Evolutionary conservation across 2,113 vertebrate species (phyloP).

Genomic region (Mormyrus lacerda): DNA sequence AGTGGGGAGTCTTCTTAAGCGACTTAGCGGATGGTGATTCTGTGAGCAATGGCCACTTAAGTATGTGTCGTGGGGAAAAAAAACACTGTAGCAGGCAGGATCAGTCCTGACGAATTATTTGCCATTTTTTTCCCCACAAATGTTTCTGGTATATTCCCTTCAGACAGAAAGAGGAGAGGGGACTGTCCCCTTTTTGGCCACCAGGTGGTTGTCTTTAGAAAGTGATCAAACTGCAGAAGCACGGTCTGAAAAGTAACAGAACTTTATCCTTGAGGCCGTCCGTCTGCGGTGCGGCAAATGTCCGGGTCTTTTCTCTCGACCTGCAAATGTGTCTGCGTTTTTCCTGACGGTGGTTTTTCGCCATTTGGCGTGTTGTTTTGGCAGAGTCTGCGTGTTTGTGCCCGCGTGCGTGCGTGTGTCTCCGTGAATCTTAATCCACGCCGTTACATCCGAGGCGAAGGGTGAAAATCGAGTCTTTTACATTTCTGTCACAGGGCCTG

Average conservation of each 20-base stretch:
- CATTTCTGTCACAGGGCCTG: conserved; percentile 1
- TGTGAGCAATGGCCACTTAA: neutral
- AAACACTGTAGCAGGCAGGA: neutral
- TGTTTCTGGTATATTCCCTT: conserved; percentile 34
- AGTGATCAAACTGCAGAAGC: conserved; percentile 34
- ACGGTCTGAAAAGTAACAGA: conserved; percentile 30
- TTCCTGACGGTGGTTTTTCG: conserved; percentile 21
- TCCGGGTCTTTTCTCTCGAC: conserved; percentile 26
- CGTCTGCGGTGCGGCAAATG: conserved; percentile 8
- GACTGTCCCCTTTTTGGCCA: conserved; percentile 48
- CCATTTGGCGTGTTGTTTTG: conserved; percentile 20
- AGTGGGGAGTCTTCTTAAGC: conserved; percentile 36
- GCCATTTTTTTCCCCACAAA: neutral
- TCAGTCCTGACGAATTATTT: neutral
- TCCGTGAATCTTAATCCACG: neutral
- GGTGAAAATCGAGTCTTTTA: neutral
- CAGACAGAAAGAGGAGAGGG: conserved; percentile 31
- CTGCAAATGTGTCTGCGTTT: conserved; percentile 12
- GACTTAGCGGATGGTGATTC: conserved; percentile 27
- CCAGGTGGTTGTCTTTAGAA: conserved; percentile 61
- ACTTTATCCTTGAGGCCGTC: conserved; percentile 8
- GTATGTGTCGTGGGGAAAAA: neutral
- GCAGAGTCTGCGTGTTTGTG: neutral
- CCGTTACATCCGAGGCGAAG: neutral
- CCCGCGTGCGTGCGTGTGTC: neutral